phyloP scores from a whole-genome alignment of 2,113 vertebrate genomes.

The Hylia prasina region DNA sequence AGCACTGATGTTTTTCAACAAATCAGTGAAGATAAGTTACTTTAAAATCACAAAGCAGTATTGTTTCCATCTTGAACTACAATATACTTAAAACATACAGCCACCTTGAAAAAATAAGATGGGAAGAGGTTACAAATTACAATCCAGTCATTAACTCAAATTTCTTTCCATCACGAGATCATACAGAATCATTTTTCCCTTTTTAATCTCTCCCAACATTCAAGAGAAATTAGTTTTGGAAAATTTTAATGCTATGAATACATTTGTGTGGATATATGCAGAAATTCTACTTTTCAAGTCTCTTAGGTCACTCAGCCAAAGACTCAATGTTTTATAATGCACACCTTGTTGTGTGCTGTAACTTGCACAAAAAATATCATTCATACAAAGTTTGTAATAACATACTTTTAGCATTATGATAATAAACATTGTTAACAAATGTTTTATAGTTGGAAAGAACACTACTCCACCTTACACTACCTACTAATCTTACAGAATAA shows the following conservation, averaged over 20 bases:
- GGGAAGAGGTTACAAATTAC: neutral
- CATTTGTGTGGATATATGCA: neutral
- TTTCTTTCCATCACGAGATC: neutral
- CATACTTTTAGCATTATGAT: conserved; percentile 60
- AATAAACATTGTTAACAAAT: conserved; percentile 72
- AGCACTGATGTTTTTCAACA: neutral
- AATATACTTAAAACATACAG: neutral
- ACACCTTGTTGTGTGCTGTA: conserved; percentile 60
- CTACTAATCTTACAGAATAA: conserved; percentile 44
- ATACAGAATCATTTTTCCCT: neutral
- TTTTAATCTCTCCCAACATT: neutral
- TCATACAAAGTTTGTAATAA: conserved; percentile 58
- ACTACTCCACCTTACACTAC: neutral
- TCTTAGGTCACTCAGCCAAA: conserved; percentile 1
- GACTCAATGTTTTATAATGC: conserved; percentile 8
- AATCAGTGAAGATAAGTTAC: neutral
- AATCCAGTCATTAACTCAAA: neutral
- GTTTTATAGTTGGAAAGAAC: conserved; percentile 22
- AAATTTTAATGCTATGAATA: conserved; percentile 38
- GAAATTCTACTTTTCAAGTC: conserved; percentile 53
- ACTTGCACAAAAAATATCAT: conserved; percentile 62
- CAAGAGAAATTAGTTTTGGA: neutral
- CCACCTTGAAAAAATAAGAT: neutral
- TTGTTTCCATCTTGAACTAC: neutral
- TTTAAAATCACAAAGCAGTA: neutral